Conservation (phyloP, 1,140 invertebrate genomes). For the Drosophila nigromelanica region DNA sequence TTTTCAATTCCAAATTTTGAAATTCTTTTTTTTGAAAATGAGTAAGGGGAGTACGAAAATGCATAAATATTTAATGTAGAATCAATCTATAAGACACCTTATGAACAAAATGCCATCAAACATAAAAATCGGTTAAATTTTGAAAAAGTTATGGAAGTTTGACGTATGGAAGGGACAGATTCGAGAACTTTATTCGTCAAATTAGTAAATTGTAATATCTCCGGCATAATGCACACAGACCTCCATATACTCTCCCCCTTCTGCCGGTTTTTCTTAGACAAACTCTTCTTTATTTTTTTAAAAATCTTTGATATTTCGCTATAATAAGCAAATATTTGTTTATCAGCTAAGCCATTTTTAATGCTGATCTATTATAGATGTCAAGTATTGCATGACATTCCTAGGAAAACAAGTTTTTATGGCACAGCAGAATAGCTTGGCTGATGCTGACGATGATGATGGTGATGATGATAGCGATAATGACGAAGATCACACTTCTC, state of each 20-base stretch:
- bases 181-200: too few species aligned
- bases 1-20: too few species aligned
- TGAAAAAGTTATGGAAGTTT: too few species aligned
- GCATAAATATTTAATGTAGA: too few species aligned
- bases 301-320: slow-evolving; percentile 10
- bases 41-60: too few species aligned
- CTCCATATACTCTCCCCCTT: not conserved
- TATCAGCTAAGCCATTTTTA: slow-evolving; percentile 22
- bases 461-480: slow-evolving; percentile 10
- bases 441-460: slow-evolving; percentile 1
- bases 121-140: too few species aligned
- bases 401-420: slow-evolving; percentile 32
- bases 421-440: slow-evolving; percentile 2
- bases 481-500: slow-evolving; percentile 17
- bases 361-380: slow-evolving; percentile 34
- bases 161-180: too few species aligned
- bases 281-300: not conserved
- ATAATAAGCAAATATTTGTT: slow-evolving; percentile 24
- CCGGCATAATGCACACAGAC: not conserved
- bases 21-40: too few species aligned
- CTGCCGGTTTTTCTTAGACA: too few species aligned
- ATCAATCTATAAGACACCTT: too few species aligned
- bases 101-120: too few species aligned
- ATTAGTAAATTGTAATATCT: too few species aligned
- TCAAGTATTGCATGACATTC: slow-evolving; percentile 25